Percentiles rank a stretch among this genome's conserved stretches.
Conservation (phyloP, 2,888 invertebrate genomes). For the Globia sparganii region DNA sequence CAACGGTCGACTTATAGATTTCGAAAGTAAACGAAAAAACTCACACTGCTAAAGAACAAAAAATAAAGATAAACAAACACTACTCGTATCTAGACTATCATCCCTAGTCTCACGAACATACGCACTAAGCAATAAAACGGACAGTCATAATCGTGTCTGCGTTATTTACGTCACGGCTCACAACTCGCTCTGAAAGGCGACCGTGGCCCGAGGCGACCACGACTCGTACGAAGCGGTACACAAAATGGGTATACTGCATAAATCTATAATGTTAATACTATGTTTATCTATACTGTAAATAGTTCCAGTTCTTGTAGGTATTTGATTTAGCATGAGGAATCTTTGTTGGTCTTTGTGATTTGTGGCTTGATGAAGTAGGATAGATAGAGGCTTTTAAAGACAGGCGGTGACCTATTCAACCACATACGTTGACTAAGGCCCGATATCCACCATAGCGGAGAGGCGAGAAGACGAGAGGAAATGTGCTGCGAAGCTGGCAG, state of each 20-base stretch:
- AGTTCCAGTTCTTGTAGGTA: conserved; percentile 34
- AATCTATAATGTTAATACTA: conserved; percentile 54
- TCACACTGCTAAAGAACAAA: not conserved
- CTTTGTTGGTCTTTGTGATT: conserved; percentile 18
- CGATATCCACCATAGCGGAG: too few species aligned
- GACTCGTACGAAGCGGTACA: conserved; percentile 73
- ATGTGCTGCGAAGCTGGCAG: too few species aligned
- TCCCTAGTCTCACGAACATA: conserved; percentile 33
- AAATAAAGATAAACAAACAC: conserved; percentile 11
- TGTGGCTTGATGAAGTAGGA: not conserved
- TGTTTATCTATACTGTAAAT: conserved; percentile 38
- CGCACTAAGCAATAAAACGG: conserved; percentile 57
- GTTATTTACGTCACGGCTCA: conserved; percentile 73
- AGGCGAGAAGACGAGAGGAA: too few species aligned
- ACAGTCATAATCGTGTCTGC: conserved; percentile 70
- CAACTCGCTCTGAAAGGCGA: conserved; percentile 75
- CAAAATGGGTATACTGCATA: conserved; percentile 68
- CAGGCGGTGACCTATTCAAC: not conserved
- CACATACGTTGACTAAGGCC: too few species aligned
- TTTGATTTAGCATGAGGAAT: conserved; percentile 32
- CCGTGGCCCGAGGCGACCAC: conserved; percentile 81
- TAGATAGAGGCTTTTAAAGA: not conserved
- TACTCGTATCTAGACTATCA: not conserved
- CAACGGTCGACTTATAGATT: not conserved
- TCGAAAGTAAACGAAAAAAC: conserved; percentile 7